These are phyloP conservation scores for Eupithecia subumbrata DNA, from an alignment of 2,888 invertebrate genomes.

Conservation along the genomic window DNA sequence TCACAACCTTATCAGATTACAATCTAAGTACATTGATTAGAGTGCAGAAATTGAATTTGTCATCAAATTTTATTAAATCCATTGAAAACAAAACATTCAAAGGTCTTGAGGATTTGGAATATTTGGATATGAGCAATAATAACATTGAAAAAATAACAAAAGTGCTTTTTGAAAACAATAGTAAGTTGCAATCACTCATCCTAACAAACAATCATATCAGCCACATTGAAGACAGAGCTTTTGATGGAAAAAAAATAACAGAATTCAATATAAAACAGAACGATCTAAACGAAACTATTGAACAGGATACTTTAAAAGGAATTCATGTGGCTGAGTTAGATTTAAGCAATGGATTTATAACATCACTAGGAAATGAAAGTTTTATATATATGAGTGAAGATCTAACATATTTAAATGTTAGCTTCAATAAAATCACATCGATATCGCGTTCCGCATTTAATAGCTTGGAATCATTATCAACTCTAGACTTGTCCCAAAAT, in stretches of 20 bases:
- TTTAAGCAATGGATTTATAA: slow-evolving; percentile 33
- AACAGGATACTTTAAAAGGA: slow-evolving; percentile 35
- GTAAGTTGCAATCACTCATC: slow-evolving; percentile 27
- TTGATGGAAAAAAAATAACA: slow-evolving; percentile 29
- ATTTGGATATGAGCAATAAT: slow-evolving; percentile 38
- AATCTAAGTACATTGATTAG: slow-evolving; percentile 25
- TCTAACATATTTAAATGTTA: slow-evolving; percentile 33
- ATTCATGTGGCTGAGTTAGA: slow-evolving; percentile 33
- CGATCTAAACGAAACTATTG: slow-evolving; percentile 24
- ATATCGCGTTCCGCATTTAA: slow-evolving; percentile 36
- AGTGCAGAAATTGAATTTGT: slow-evolving; percentile 25
- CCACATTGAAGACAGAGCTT: slow-evolving; percentile 33
- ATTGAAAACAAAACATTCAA: slow-evolving; percentile 32
- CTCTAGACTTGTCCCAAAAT: slow-evolving; percentile 39
- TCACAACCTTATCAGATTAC: slow-evolving; percentile 18
- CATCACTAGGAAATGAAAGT: slow-evolving; percentile 26
- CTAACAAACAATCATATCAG: slow-evolving; percentile 33
- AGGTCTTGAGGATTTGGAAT: slow-evolving; percentile 15
- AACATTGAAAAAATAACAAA: slow-evolving; percentile 26
- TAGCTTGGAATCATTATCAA: slow-evolving; percentile 23
- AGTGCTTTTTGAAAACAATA: slow-evolving; percentile 25
- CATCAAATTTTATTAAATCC: slow-evolving; percentile 25
- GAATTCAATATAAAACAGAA: slow-evolving; percentile 32
- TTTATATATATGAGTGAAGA: slow-evolving; percentile 32
- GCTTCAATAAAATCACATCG: slow-evolving; percentile 28